phyloP scores from a whole-genome alignment of 2,113 vertebrate species.

The Phalacrocorax pelagicus region DNA sequence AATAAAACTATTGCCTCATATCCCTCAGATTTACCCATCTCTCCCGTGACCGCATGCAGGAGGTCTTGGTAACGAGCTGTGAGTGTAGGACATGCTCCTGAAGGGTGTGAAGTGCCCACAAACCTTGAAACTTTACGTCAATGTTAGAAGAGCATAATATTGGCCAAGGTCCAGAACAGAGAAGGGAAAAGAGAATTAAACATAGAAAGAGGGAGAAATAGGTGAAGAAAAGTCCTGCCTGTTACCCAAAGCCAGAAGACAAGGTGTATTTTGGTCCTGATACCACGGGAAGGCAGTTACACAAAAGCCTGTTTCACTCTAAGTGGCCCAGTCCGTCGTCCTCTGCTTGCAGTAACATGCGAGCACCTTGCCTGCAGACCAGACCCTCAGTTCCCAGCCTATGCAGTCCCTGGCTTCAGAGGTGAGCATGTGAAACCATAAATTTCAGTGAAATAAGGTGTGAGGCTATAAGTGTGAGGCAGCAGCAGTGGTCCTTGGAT shows the following conservation, averaged over 20 bases:
- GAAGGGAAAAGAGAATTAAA: not conserved
- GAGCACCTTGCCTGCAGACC: not conserved
- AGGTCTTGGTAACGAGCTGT: not conserved
- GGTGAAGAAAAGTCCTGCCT: not conserved
- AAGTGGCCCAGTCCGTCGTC: too few species aligned
- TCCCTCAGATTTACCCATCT: not conserved
- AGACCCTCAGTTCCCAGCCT: not conserved
- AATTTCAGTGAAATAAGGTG: accelerated
- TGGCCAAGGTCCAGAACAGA: not conserved
- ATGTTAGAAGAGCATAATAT: not conserved
- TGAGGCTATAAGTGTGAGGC: not conserved
- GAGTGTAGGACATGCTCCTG: accelerated
- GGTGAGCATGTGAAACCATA: not conserved
- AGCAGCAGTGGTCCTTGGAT: not conserved
- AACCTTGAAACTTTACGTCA: not conserved
- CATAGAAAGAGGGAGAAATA: not conserved
- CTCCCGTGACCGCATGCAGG: not conserved
- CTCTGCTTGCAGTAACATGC: not conserved
- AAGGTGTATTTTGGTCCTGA: not conserved
- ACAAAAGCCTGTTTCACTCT: not conserved
- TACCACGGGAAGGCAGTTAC: not conserved
- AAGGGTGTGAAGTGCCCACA: not conserved
- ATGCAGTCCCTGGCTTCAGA: not conserved
- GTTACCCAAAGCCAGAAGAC: not conserved
- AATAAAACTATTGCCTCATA: not conserved